Conservation (phyloP, 2,888 invertebrate species). For the Mystacides longicornis region DNA sequence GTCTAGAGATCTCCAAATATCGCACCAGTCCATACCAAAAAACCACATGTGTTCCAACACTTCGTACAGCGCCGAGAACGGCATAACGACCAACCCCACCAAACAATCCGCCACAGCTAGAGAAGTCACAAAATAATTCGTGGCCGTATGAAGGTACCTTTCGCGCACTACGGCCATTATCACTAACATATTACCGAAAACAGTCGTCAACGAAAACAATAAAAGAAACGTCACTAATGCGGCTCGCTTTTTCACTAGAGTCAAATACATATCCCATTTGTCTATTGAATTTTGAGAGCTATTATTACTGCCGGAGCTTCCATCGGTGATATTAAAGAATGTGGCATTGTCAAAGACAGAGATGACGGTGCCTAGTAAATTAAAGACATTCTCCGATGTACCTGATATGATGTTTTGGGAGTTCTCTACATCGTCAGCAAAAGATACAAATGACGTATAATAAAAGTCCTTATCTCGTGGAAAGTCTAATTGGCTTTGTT, state of each 20-base stretch:
- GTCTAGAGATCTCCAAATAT: conserved; percentile 94
- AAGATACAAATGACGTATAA: conserved; percentile 20
- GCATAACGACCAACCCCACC: conserved; percentile 96
- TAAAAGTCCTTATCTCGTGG: conserved; percentile 21
- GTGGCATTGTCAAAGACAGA: conserved; percentile 16
- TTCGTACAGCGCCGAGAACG: conserved; percentile 88
- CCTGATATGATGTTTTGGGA: conserved; percentile 7
- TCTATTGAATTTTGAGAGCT: conserved; percentile 35
- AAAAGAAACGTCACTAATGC: conserved; percentile 74
- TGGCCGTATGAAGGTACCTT: conserved; percentile 90
- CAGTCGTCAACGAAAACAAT: conserved; percentile 84
- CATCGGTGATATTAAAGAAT: background rate
- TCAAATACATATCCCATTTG: conserved; percentile 44
- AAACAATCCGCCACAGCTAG: conserved; percentile 94
- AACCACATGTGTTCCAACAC: conserved; percentile 87
- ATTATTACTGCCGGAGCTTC: no score
- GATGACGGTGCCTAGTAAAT: conserved; percentile 13
- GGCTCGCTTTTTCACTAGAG: conserved; percentile 57
- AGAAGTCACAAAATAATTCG: conserved; percentile 96
- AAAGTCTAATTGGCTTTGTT: conserved; percentile 21
- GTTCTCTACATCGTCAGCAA: conserved; percentile 12
- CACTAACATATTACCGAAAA: conserved; percentile 91
- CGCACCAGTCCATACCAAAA: conserved; percentile 94
- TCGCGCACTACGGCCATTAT: conserved; percentile 90
- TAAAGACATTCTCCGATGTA: conserved; percentile 14